Evolutionary conservation across 1,140 invertebrate genomes (phyloP), one percentile per base, ranked within the genome.

Genomic region (Acyrthosiphon pisum): DNA sequence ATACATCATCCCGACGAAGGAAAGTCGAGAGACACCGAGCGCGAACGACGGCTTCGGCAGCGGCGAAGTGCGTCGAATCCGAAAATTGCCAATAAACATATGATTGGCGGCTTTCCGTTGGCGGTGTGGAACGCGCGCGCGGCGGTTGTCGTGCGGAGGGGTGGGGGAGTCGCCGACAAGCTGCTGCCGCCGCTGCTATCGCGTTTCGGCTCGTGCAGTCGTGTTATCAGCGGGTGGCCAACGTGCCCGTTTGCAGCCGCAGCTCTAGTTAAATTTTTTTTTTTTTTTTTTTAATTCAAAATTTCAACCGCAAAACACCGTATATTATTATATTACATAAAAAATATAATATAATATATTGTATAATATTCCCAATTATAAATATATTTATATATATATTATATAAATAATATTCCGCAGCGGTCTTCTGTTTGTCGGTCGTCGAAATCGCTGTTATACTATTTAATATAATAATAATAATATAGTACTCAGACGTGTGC

Each of bases 141-240:
- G 44, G 41, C 8, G 76, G 22, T 26, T 35, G 30, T n/a, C n/a
- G 30, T 35, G 60, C 6, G 14, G 30, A 76, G 30, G n/a, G 76
- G 91, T 83, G 37, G 68, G 91, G 68, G 37, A 81, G 68, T 81
- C n/a, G 30, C 91, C n/a, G 91, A 83, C 91, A 92, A 92, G 91
- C 91, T 56, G 90, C 68, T 50, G 90, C 90, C 90, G 91, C 91
- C 76, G 91, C 81, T 83, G 81, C 91, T 83, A 90, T 90, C 89
- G 91, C 91, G 76, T 41, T 83, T 93, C 81, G 68, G 91, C 91
- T 81, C 81, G 76, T 83, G 91, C 91, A 93, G 91, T 93, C 91
- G 91, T 93, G 91, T 93, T 93, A 93, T 93, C 91, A 93, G 91
- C 91, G 91, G 91, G 91, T 93, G 91, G 91, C 91, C 91, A 93